Evolutionary conservation across 2,888 invertebrate genomes (phyloP).

Genomic region (Hirtodrosophila alboralis): DNA sequence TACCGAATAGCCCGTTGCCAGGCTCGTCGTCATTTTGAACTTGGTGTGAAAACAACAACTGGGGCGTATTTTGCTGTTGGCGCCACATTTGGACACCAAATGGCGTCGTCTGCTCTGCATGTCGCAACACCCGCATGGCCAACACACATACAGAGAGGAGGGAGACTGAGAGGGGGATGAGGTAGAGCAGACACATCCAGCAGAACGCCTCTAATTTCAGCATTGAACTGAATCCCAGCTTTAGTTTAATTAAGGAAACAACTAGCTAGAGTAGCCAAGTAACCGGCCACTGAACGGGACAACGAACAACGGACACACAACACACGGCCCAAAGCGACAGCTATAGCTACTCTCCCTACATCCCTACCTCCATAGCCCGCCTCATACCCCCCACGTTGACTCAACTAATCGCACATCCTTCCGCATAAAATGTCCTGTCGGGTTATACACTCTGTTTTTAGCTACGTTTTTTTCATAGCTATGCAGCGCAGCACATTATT

Average conservation of each 20-base stretch:
- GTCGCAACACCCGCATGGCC: constrained; percentile 60
- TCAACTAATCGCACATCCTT: constrained; percentile 79
- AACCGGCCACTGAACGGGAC: constrained; percentile 63
- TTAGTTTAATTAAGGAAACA: constrained; percentile 80
- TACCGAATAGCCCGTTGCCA: too few species aligned
- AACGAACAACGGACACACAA: too few species aligned
- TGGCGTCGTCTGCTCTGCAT: constrained; percentile 71
- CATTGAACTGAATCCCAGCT: constrained; percentile 76
- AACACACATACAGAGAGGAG: constrained; percentile 23
- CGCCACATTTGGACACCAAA: constrained; percentile 75
- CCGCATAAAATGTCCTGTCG: constrained; percentile 66
- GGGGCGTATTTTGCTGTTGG: constrained; percentile 78
- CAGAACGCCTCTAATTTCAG: constrained; percentile 74
- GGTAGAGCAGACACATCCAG: constrained; percentile 40
- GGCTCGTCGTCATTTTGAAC: constrained; percentile 58
- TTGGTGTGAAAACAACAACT: constrained; percentile 79
- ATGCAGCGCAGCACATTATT: not conserved
- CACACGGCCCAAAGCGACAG: constrained; percentile 38
- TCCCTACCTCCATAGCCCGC: too few species aligned
- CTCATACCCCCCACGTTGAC: constrained; percentile 57
- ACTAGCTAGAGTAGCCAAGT: constrained; percentile 61
- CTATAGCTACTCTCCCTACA: too few species aligned
- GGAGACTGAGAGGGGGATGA: not conserved
- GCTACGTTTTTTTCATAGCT: constrained; percentile 1
- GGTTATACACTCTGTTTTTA: not conserved